Conservation (phyloP, 2,113 vertebrate genomes). For the Eubucco bourcierii region DNA sequence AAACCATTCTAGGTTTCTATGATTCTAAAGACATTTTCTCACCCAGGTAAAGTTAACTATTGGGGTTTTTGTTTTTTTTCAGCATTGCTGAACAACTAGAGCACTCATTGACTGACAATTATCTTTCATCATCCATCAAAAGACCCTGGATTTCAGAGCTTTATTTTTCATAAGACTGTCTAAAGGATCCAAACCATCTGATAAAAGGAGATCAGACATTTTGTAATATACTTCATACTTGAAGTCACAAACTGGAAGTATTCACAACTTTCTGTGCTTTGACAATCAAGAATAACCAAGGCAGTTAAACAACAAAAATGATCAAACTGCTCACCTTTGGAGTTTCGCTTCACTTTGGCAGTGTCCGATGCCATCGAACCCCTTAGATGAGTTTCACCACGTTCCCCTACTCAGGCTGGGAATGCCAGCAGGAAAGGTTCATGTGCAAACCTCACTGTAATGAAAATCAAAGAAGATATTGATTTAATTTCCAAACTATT, state of each 20-base stretch:
- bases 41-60: not conserved
- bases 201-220: not conserved
- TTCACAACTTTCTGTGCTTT: not conserved
- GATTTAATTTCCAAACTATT: conserved; percentile 83
- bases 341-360: not conserved
- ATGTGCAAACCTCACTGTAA: not conserved
- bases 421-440: not conserved
- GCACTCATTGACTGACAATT: not conserved
- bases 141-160: not conserved
- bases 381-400: not conserved
- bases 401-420: not conserved
- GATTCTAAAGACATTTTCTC: not conserved
- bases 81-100: not conserved
- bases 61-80: not conserved
- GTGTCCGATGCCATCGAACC: not conserved
- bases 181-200: not conserved
- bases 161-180: not conserved
- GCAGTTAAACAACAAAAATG: not conserved
- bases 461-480: conserved; percentile 71
- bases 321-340: not conserved
- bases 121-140: not conserved
- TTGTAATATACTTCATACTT: not conserved
- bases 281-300: not conserved
- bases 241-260: not conserved
- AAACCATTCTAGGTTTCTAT: too few species aligned